These are phyloP conservation scores for Gibbula magus DNA, from an alignment of 2,888 invertebrate species.

Conservation along the genomic window DNA sequence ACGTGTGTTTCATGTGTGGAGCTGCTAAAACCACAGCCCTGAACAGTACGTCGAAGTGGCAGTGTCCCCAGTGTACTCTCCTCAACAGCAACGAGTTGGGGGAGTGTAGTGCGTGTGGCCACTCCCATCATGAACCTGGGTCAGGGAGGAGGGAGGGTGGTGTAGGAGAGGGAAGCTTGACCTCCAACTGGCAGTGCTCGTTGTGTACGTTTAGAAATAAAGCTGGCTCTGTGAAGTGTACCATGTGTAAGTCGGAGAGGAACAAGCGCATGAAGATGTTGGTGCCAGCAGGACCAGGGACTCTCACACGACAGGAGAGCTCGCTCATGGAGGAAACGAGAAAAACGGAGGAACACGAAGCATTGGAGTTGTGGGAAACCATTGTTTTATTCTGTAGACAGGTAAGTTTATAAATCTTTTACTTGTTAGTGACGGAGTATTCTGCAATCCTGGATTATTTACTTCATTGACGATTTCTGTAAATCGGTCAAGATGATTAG, in stretches of 20 bases:
- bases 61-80: conserved; percentile 59
- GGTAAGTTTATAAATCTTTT: conserved; percentile 74
- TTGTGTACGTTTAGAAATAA: conserved; percentile 58
- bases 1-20: conserved; percentile 41
- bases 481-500: too few relatives aligned
- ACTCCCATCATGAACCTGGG: neutral
- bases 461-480: too few relatives aligned
- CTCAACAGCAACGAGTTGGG: conserved; percentile 43
- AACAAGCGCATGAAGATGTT: neutral
- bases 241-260: conserved; percentile 46
- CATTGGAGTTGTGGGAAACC: conserved; percentile 91
- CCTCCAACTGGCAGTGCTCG: conserved; percentile 47
- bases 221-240: conserved; percentile 37
- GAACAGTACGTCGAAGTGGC: conserved; percentile 44
- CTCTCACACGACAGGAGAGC: conserved; percentile 79
- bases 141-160: neutral
- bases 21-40: conserved; percentile 17
- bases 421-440: neutral
- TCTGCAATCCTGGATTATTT: neutral
- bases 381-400: conserved; percentile 92
- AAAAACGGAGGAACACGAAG: conserved; percentile 87
- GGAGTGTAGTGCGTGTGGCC: conserved; percentile 51
- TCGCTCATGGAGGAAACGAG: conserved; percentile 89
- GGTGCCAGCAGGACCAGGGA: conserved; percentile 25
- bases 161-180: neutral